phyloP scores from a whole-genome alignment of 1,140 invertebrate species.

The Drosophila arizonae region DNA sequence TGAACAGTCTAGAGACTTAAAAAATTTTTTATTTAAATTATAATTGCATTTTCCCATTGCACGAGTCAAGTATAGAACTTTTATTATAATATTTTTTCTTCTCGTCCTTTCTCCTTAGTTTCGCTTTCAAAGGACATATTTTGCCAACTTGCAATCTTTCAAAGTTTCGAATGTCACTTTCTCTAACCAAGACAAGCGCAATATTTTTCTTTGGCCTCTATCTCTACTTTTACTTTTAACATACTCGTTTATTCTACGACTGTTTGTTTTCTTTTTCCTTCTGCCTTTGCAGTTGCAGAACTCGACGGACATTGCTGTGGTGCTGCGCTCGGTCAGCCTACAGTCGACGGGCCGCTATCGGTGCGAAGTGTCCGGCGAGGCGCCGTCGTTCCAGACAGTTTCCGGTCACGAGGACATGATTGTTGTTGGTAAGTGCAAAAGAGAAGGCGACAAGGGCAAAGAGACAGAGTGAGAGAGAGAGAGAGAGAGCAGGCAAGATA shows the following conservation, averaged over 20 bases:
- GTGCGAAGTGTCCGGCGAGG: conserved; percentile 91
- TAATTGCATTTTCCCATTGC: not conserved
- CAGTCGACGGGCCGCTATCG: conserved; percentile 89
- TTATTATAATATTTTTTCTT: not conserved
- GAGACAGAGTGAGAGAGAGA: not conserved
- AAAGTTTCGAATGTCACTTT: not conserved
- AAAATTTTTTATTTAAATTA: conserved; percentile 7
- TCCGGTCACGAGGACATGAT: conserved; percentile 89
- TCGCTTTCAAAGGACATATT: no score
- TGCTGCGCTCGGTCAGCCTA: conserved; percentile 87
- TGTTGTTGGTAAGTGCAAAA: conserved; percentile 87
- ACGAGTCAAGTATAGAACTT: not conserved
- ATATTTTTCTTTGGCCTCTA: conserved; percentile 5
- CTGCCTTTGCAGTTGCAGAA: conserved; percentile 86
- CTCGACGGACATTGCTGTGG: conserved; percentile 87
- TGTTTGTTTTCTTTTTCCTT: not conserved
- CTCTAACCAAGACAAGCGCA: not conserved
- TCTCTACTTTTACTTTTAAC: conserved; percentile 23
- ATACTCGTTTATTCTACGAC: conserved; percentile 6
- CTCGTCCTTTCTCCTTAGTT: not conserved
- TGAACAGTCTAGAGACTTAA: not conserved
- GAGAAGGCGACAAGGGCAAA: conserved; percentile 23
- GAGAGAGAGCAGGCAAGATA: conserved; percentile 6
- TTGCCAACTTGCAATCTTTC: not conserved
- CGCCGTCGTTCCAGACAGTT: conserved; percentile 89